A percentile compares a stretch with the other conserved stretches of the same genome.
These are phyloP conservation scores for Pseudochirops corinnae DNA, from an alignment of 2,797 vertebrate genomes.

Conservation along the genomic window DNA sequence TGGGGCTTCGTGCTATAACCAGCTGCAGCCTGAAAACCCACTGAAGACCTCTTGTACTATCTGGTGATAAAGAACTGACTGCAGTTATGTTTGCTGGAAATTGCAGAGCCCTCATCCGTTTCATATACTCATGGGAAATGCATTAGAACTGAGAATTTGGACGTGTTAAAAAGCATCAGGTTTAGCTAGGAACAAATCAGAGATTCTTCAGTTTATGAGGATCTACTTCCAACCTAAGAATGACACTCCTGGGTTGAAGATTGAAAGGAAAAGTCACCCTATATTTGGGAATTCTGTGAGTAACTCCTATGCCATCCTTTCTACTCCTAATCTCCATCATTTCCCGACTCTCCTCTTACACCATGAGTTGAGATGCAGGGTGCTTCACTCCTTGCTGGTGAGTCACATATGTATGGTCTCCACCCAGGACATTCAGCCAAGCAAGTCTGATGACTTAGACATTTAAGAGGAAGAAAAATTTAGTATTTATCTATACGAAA, in stretches of 20 bases:
- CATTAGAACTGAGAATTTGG: background rate
- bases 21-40: background rate
- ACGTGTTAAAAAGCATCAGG: background rate
- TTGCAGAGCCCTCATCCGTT: background rate
- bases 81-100: background rate
- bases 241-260: background rate
- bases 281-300: background rate
- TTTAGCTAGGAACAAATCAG: background rate
- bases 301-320: background rate
- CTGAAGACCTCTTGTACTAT: background rate
- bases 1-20: background rate
- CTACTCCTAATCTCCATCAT: background rate
- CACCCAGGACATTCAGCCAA: conserved; percentile 3
- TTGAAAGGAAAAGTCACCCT: background rate
- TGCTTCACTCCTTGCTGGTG: background rate
- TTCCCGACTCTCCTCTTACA: background rate
- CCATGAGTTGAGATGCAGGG: background rate
- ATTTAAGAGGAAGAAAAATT: background rate
- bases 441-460: background rate
- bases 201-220: background rate
- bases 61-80: background rate
- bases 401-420: background rate
- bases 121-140: background rate
- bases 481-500: background rate
- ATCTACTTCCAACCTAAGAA: background rate